Evolutionary conservation across 2,888 invertebrate genomes (phyloP), one percentile per base, ranked within the genome.

Genomic region (Uropetala carovei): DNA sequence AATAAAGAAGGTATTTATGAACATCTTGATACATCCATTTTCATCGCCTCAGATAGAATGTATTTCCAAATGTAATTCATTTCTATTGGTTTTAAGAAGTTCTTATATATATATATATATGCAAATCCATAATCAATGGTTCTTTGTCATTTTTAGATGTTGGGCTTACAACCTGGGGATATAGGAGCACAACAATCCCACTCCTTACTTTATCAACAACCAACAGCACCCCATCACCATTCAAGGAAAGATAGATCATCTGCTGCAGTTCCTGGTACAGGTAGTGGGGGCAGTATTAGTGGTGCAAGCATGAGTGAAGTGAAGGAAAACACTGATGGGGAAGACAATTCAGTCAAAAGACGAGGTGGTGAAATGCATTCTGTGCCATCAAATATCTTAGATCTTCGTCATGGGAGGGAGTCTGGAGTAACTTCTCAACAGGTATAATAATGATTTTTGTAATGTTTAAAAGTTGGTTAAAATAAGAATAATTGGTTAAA

Each of bases 201-300:
- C 64, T 89, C 89, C 18, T 43, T 89, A 30, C n/a, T 89, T 0
- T 89, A 89, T 89, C 89, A 89, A 30, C 89, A 89, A 13, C 89
- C 64, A 56, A 18, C 43, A 10, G 13, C 86, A 9, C 43, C 43
- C 1, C 89, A 89, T 27, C 89, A 57, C 16, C 89, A 60, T 7
- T 43, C 89, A 18, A 89, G 89, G 68, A 89, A 89, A 11, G 89
- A 89, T 64, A 89, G 43, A 92, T 98, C 98, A 0, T 95, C 98
- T 92, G 96, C 96, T 93, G 96, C 96, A 92, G 97, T 97, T 93
- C 93, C 92, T 16, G 59, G 93, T 58, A 81, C 92, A 94, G 95
- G 92, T 93, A 95, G 30, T 94, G 94, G 92, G 27, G 92, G 16
- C 58, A 43, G 9, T 84, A 27, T 68, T 56, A 92, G 86, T 81